Evolutionary conservation across 2,113 vertebrate genomes (phyloP).

Genomic region (Nothoprocta perdicaria): DNA sequence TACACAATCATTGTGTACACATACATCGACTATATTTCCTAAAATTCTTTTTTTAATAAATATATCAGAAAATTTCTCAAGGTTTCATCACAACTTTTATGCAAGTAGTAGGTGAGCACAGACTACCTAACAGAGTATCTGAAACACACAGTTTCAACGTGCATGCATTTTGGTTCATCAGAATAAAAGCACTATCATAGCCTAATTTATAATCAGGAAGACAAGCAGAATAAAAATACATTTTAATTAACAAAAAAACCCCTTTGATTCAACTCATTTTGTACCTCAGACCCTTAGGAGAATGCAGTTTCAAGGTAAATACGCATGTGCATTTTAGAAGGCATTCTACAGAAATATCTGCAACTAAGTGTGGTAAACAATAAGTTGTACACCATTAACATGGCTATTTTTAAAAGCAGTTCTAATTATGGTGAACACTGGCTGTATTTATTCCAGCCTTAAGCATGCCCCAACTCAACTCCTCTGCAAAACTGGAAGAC

Average conservation of each 20-base stretch:
- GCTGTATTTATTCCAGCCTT: neutral
- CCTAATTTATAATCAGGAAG: neutral
- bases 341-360: neutral
- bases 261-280: neutral
- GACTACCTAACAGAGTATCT: neutral
- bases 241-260: neutral
- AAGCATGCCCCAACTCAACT: neutral
- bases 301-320: neutral
- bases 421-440: neutral
- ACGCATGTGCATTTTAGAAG: neutral
- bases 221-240: neutral
- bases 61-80: neutral
- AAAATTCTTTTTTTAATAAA: neutral
- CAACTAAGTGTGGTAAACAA: neutral
- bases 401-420: neutral
- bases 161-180: neutral
- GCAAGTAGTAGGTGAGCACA: neutral
- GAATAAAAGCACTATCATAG: neutral
- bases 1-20: neutral
- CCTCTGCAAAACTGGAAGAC: neutral
- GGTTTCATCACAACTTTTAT: neutral
- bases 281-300: neutral
- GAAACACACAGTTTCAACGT: neutral
- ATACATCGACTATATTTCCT: neutral
- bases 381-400: neutral